Percentiles rank a stretch among this genome's conserved stretches.
Evolutionary conservation across 2,888 invertebrate genomes (phyloP).

Genomic region (Coleophora deauratella): DNA sequence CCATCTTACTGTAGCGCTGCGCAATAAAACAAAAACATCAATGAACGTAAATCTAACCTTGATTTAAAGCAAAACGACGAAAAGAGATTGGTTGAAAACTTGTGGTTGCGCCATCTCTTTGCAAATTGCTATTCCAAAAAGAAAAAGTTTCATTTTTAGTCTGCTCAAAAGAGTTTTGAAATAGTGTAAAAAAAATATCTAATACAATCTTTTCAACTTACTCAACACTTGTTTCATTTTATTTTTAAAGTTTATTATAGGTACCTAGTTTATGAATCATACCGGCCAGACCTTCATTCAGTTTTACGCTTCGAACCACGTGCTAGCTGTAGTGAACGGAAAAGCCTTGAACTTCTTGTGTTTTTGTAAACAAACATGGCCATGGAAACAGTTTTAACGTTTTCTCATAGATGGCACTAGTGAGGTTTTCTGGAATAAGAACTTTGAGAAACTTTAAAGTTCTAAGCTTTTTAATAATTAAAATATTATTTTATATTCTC

Average conservation of each 20-base stretch:
- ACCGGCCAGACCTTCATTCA: conserved; percentile 7
- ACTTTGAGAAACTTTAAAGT: too few species aligned
- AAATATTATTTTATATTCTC: too few species aligned
- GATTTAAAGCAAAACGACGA: conserved; percentile 22
- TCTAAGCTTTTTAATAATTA: too few species aligned
- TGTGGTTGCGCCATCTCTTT: conserved; percentile 5
- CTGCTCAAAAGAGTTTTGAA: too few species aligned
- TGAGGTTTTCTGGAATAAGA: neutral
- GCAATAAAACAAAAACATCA: conserved; percentile 30
- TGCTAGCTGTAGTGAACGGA: conserved; percentile 16
- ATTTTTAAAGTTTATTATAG: too few species aligned
- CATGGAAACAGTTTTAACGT: conserved; percentile 35
- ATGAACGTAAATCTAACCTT: conserved; percentile 36
- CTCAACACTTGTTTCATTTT: too few species aligned
- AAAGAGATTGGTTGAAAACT: neutral
- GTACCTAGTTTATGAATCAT: too few species aligned
- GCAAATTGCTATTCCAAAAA: too few species aligned
- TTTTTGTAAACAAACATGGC: conserved; percentile 51
- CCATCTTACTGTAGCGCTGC: conserved; percentile 32
- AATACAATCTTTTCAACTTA: too few species aligned
- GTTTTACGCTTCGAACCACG: conserved; percentile 28
- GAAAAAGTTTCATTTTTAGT: too few species aligned
- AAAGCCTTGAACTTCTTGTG: conserved; percentile 40
- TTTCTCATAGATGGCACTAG: conserved; percentile 43
- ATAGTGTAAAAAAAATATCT: too few species aligned